Base-by-base conservation (phyloP, 2,888 invertebrate genomes). In the Globia sparganii region DNA sequence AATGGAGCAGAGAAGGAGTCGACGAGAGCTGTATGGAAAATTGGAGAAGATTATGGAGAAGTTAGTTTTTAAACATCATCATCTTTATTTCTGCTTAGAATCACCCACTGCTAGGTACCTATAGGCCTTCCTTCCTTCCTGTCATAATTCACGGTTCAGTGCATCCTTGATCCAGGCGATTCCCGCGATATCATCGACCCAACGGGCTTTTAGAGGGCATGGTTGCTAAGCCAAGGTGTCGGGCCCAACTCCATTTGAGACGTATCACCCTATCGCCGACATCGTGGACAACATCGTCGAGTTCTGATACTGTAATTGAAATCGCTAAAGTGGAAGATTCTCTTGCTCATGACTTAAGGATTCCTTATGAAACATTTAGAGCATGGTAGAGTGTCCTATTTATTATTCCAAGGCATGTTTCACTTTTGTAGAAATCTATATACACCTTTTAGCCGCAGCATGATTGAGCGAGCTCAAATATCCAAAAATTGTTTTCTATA, bases 21-120 rank as follows among this genome's bases (percentile, higher is more conserved):
- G 98, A 3, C 93, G 98, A 18, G 97, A 98, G 69, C 94, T 98
- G 21, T 98, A 98, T 89, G 97, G 97, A 75, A 98, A 97, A 90
- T 89, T 98, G 70, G 98, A 98, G 90, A 91, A 97, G 25, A 97
- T 98, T 78, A 97, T 98, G 92, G 97, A 98, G 86, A 97, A 97
- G 92, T 92, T 78, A 85, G 88, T 83, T 11, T 13, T 40, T 4
- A 4, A 61, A 13, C 21, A 61, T 4, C 34, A 61, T 34, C 31
- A 11, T 34, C 61, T 15, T 43, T 15, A 21, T 11, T 15, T 2
- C 0, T 34, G 31, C 9, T 21, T 21, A 9, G 31, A 61, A 21
- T 61, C 4, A 21, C 21, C 21, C 11, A 61, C 59, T 61, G 21
- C 9, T 34, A 8, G 31, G 8, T 31, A n/a, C n/a, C n/a, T n/a